Percentiles rank a stretch among this genome's conserved stretches.
phyloP scores from a whole-genome alignment of 64 coral and sea anemone species.

The Stylophora pistillata region DNA sequence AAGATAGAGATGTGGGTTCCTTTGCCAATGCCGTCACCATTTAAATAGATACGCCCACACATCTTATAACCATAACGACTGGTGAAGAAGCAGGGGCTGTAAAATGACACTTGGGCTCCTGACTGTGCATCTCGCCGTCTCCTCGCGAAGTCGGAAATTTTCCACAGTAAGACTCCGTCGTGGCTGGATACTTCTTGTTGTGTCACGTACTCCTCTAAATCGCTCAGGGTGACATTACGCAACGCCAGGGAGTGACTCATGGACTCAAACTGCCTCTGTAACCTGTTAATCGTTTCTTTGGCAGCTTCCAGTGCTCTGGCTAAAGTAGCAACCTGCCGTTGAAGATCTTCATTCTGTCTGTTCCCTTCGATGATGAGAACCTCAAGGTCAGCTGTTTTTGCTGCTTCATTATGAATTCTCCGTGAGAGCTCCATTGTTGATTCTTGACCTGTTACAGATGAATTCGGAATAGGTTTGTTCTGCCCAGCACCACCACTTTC shows the following conservation, averaged over 20 bases:
- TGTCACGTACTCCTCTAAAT: constrained; percentile 25
- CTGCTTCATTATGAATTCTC: constrained; percentile 38
- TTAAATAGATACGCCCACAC: constrained; percentile 40
- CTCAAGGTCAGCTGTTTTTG: constrained; percentile 43
- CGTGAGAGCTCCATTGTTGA: constrained; percentile 4
- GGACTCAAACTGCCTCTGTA: constrained; percentile 40
- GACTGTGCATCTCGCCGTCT: constrained; percentile 19
- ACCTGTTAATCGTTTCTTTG: constrained; percentile 7
- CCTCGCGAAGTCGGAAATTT: constrained; percentile 20
- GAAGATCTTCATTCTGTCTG: constrained; percentile 29
- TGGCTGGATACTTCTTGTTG: constrained; percentile 25
- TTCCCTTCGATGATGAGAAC: constrained; percentile 40
- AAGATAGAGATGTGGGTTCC: constrained; percentile 30
- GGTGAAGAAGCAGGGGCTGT: constrained; percentile 31
- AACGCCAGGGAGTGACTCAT: not conserved
- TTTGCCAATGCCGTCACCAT: constrained; percentile 48
- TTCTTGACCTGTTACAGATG: not conserved
- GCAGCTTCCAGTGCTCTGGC: constrained; percentile 17
- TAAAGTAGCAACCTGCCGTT: constrained; percentile 23
- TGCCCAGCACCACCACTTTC: not conserved
- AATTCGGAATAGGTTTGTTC: not conserved
- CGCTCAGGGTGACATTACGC: constrained; percentile 7
- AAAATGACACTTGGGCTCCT: not conserved
- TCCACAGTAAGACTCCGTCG: constrained; percentile 38
- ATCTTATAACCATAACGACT: constrained; percentile 39